These are phyloP conservation scores for Mirza zaza DNA, from an alignment of 2,113 vertebrate genomes.

Conservation along the genomic window DNA sequence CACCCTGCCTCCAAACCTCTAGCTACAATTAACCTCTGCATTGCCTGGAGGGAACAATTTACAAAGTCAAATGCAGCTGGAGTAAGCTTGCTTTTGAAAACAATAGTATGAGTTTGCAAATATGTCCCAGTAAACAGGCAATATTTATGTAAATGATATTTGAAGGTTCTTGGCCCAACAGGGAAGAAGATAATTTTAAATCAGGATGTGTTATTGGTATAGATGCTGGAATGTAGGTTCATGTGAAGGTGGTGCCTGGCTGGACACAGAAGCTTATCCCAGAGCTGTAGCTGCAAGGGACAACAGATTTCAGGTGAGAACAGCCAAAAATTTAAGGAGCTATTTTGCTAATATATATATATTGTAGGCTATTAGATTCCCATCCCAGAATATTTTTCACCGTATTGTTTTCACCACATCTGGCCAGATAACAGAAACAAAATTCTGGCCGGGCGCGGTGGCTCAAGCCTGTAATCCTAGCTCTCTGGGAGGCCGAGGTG, in stretches of 20 bases:
- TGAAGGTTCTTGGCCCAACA: not conserved
- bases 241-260: not conserved
- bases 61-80: not conserved
- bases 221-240: not conserved
- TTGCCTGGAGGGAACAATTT: not conserved
- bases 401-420: not conserved
- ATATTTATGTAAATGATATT: not conserved
- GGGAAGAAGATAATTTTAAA: not conserved
- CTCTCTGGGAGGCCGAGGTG: too few relatives aligned
- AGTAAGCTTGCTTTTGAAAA: not conserved
- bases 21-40: not conserved
- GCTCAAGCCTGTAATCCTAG: too few relatives aligned
- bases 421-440: not conserved
- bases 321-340: not conserved
- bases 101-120: not conserved
- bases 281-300: not conserved
- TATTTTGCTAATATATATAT: not conserved
- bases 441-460: too few relatives aligned
- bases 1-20: not conserved
- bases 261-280: not conserved
- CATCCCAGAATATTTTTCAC: not conserved
- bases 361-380: not conserved
- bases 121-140: not conserved
- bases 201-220: not conserved
- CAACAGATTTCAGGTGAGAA: not conserved